phyloP scores from a whole-genome alignment of 2,113 vertebrate genomes.

The Microcebus griseorufus region DNA sequence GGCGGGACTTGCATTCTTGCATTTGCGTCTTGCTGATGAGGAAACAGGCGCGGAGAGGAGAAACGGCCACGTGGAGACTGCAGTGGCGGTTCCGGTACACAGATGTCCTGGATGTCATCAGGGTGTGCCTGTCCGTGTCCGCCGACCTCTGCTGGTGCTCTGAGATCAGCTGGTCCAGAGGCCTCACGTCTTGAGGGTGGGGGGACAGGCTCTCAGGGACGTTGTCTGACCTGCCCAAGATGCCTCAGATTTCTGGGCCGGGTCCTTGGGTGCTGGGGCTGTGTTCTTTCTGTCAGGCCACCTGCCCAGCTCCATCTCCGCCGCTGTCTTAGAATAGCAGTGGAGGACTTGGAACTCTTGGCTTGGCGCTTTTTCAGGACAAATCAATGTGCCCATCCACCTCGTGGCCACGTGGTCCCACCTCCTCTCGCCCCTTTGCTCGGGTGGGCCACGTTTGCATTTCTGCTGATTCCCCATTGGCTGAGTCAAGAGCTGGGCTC shows the following conservation, averaged over 20 bases:
- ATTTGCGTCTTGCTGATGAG: not conserved
- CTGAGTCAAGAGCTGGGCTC: not conserved
- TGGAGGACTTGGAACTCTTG: not conserved
- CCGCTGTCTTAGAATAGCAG: not conserved
- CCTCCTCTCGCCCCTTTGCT: rapidly evolving
- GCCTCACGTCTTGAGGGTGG: rapidly evolving
- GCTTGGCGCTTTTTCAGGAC: not conserved
- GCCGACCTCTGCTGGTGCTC: not conserved
- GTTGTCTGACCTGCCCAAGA: rapidly evolving
- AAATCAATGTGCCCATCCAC: rapidly evolving
- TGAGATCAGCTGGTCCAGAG: not conserved
- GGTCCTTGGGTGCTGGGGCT: rapidly evolving
- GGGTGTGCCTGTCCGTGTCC: rapidly evolving
- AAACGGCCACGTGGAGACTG: not conserved
- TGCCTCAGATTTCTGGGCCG: no score
- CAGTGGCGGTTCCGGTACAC: no score
- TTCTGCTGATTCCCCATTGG: not conserved
- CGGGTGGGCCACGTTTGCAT: rapidly evolving
- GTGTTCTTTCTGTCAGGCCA: rapidly evolving
- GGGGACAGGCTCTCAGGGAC: not conserved
- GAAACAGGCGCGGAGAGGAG: not conserved
- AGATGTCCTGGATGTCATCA: rapidly evolving
- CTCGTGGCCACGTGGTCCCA: not conserved
- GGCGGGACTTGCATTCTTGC: not conserved
- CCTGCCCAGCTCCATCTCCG: not conserved